Conservation (phyloP, 2,113 vertebrate species). For the Tympanuchus pallidicinctus region DNA sequence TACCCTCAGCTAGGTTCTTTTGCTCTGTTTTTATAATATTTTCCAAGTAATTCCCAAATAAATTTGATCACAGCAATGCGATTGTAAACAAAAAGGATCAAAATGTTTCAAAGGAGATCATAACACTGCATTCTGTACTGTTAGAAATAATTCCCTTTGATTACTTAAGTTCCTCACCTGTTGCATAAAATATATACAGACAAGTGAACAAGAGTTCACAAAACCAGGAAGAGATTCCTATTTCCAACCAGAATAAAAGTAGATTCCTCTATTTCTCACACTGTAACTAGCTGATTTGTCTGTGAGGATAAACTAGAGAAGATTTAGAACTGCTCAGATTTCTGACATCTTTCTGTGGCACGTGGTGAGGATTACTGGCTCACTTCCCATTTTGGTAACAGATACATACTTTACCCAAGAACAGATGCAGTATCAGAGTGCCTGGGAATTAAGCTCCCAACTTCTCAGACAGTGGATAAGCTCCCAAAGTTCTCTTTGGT, state of each 20-base stretch:
- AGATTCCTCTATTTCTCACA: not conserved
- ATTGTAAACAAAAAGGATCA: not conserved
- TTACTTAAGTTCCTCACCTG: not conserved
- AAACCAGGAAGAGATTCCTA: not conserved
- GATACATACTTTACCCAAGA: not conserved
- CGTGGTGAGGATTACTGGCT: not conserved
- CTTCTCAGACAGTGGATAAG: not conserved
- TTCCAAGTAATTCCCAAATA: not conserved
- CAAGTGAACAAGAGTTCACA: not conserved
- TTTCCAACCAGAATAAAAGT: not conserved
- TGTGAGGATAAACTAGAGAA: not conserved
- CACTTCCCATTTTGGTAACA: not conserved
- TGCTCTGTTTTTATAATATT: not conserved
- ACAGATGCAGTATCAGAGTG: not conserved
- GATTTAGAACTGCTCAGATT: not conserved
- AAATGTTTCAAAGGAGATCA: not conserved
- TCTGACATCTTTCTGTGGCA: not conserved
- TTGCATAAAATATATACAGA: not conserved
- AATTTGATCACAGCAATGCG: not conserved
- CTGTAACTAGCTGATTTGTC: not conserved
- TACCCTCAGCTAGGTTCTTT: not conserved
- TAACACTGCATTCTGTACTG: not conserved
- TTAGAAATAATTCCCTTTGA: not conserved
- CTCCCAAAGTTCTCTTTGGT: not conserved
- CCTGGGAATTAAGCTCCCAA: not conserved